Base-by-base conservation (phyloP, 2,113 vertebrate genomes). In the Halcyon senegalensis region DNA sequence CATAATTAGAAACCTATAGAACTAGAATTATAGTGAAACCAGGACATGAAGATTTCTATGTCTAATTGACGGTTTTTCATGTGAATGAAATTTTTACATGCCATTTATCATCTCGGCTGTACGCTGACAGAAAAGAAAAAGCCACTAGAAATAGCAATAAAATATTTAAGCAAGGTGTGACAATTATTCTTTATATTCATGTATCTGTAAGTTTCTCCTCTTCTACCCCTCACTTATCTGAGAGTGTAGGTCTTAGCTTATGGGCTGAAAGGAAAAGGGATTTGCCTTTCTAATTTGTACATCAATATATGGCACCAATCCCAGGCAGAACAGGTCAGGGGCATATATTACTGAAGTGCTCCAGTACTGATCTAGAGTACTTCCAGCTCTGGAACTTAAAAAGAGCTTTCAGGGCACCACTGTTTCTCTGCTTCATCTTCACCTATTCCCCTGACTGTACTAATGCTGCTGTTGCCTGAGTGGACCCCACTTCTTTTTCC, bases 31-130 rank as follows among this genome's bases (percentile, higher is more conserved):
- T 8, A 66, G 62, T 62, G 44, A 91, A 96, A 91, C 58, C 15
- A 82, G 58, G 28, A 37, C 37, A 10, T 93, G 95, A 81, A 63
- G 62, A 76, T 79, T 92, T 84, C 39, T 92, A 23, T 84, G 58
- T 87, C 91, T 94, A 96, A 94, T 95, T 88, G 93, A 82, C 2
- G 3, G 24, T 82, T 95, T 96, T 89, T 87, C 58, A 46, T 33
- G 41, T 50, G 92, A 92, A 41, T 93, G 44, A 85, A 92, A 73
- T 69, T 76, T n/a, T 82, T 82, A 27, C 35, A 21, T 84, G 73
- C 28, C 35, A 50, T 92, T 87, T 75, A 37, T 89, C 73, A 79
- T 84, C 84, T 72, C 19, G 66, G 51, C 43, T 78, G n/a, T 72
- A 56, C 48, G 67, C 58, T 81, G 72, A 41, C 62, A 73, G 80